Conservation (phyloP, 2,113 vertebrate genomes). For the Pyxicephalus adspersus region DNA sequence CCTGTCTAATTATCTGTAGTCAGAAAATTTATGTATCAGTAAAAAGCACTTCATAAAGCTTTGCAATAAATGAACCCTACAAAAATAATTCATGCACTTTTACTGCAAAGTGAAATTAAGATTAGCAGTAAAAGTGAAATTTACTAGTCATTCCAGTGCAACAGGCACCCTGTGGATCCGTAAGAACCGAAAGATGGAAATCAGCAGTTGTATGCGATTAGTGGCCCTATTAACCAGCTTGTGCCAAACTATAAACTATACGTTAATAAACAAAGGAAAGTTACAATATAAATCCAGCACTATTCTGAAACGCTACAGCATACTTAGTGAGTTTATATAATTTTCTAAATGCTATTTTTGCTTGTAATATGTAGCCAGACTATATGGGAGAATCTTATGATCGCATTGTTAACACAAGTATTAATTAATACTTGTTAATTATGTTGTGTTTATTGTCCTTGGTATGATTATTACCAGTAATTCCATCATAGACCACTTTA, state of each 20-base stretch:
- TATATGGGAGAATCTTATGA: too few species aligned
- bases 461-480: too few species aligned
- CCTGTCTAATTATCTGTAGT: slow-evolving; percentile 8
- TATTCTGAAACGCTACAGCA: too few species aligned
- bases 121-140: slow-evolving; percentile 35
- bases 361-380: too few species aligned
- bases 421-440: too few species aligned
- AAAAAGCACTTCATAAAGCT: slow-evolving; percentile 38
- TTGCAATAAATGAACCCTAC: slow-evolving; percentile 29
- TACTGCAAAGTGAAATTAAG: slow-evolving; percentile 38
- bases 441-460: too few species aligned
- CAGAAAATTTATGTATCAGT: slow-evolving; percentile 47
- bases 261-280: background rate
- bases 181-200: background rate
- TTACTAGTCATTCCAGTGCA: slow-evolving; percentile 23
- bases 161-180: background rate
- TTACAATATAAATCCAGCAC: too few species aligned
- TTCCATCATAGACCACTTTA: too few species aligned
- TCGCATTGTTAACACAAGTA: too few species aligned
- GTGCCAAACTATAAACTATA: background rate
- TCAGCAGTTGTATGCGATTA: background rate
- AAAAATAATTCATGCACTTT: slow-evolving; percentile 49
- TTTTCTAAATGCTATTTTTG: too few species aligned
- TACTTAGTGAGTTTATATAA: too few species aligned
- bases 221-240: background rate